Evolutionary conservation across 2,113 vertebrate genomes (phyloP).

Genomic region (human (Homo sapiens)): DNA sequence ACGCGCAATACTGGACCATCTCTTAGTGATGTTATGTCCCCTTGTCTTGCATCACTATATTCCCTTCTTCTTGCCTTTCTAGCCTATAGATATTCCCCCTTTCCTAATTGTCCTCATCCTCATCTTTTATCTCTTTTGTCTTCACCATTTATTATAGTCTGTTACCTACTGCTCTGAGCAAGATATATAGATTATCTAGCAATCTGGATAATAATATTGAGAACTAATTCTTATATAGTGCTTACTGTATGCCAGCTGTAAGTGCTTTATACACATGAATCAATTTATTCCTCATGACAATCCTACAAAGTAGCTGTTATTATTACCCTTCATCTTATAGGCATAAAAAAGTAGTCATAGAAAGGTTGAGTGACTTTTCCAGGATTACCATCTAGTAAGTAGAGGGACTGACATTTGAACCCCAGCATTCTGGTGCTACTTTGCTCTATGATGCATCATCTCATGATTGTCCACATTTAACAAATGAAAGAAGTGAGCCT

Average conservation of each 20-base stretch:
- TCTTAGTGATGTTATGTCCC: accelerated
- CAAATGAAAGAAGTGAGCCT: not conserved
- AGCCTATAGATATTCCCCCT: not conserved
- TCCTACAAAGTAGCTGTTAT: not conserved
- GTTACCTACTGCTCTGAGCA: not conserved
- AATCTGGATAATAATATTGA: not conserved
- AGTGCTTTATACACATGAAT: not conserved
- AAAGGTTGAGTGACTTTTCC: not conserved
- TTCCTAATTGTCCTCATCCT: not conserved
- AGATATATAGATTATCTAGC: not conserved
- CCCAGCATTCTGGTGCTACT: not conserved
- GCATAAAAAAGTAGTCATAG: not conserved
- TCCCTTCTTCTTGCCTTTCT: not conserved
- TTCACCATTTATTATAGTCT: not conserved
- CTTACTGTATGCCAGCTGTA: accelerated
- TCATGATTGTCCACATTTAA: not conserved
- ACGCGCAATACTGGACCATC: not conserved
- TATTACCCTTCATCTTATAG: not conserved
- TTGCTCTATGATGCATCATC: not conserved
- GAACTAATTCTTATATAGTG: not conserved
- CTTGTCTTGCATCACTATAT: not conserved
- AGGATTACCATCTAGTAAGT: not conserved
- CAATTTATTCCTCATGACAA: not conserved
- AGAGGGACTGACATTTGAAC: not conserved
- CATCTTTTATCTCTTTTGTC: not conserved